phyloP scores from a whole-genome alignment of 2,888 invertebrate species.

The Ctenicera cuprea region DNA sequence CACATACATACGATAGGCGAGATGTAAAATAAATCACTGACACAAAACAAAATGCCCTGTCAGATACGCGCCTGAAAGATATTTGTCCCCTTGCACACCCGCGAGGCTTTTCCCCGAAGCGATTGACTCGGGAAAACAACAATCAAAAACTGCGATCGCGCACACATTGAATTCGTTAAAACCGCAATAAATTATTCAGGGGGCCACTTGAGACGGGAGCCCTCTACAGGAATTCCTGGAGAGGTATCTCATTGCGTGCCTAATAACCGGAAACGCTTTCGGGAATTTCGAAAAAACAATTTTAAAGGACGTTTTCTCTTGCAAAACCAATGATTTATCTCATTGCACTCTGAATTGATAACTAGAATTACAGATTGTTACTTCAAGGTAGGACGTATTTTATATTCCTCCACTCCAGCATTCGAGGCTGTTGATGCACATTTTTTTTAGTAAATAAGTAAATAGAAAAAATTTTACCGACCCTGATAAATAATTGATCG shows the following conservation, averaged over 20 bases:
- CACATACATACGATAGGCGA: slow-evolving; percentile 40
- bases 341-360: background rate
- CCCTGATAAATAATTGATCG: too few species aligned
- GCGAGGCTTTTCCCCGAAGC: slow-evolving; percentile 24
- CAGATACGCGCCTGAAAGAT: slow-evolving; percentile 41
- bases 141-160: slow-evolving; percentile 29
- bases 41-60: slow-evolving; percentile 45
- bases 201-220: background rate
- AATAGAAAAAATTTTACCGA: too few species aligned
- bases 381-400: too few species aligned
- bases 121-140: slow-evolving; percentile 40
- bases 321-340: background rate
- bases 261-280: slow-evolving; percentile 27
- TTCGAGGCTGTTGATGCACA: too few species aligned
- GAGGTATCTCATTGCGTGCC: slow-evolving; percentile 24
- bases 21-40: slow-evolving; percentile 46
- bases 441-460: too few species aligned
- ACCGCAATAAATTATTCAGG: slow-evolving; percentile 33
- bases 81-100: slow-evolving; percentile 40
- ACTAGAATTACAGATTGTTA: too few species aligned
- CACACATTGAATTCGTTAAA: slow-evolving; percentile 39
- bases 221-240: slow-evolving; percentile 7
- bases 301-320: background rate
- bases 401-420: too few species aligned
- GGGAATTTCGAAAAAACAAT: slow-evolving; percentile 18